Evolutionary conservation across 2,113 vertebrate genomes (phyloP).

Genomic region (Phycodurus eques): DNA sequence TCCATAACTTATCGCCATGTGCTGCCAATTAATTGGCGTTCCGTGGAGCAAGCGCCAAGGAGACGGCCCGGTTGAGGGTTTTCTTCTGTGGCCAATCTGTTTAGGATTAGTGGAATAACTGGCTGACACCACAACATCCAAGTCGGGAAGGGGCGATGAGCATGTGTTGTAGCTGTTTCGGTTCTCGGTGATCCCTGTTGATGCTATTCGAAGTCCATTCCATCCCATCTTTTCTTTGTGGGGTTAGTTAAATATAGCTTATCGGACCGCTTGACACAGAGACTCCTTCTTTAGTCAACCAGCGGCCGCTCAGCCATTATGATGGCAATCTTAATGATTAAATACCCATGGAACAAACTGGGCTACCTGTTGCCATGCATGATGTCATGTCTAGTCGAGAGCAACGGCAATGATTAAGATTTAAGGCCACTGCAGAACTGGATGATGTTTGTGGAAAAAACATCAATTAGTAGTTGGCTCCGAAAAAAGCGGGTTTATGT

Average conservation of each 20-base stretch:
- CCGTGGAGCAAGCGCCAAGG: constrained; percentile 66
- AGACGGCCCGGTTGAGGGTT: constrained; percentile 72
- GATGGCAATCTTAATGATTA: constrained; percentile 65
- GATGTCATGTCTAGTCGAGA: constrained; percentile 72
- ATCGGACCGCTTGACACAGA: constrained; percentile 57
- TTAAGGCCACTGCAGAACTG: constrained; percentile 52
- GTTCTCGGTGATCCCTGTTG: constrained; percentile 39
- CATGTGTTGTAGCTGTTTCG: constrained; percentile 52
- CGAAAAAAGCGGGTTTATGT: constrained; percentile 34
- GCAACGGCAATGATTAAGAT: constrained; percentile 60
- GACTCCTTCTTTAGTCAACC: constrained; percentile 50
- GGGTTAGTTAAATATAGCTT: constrained; percentile 37
- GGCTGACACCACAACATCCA: constrained; percentile 69
- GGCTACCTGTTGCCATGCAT: constrained; percentile 66
- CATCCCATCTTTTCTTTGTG: constrained; percentile 23
- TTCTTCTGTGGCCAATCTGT: constrained; percentile 76
- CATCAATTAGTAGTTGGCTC: constrained; percentile 64
- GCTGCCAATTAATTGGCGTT: constrained; percentile 73
- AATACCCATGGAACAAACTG: constrained; percentile 60
- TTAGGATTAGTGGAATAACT: constrained; percentile 76
- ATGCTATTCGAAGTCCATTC: constrained; percentile 32
- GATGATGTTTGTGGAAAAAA: constrained; percentile 64
- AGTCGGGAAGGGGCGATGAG: constrained; percentile 43
- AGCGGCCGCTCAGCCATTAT: constrained; percentile 52
- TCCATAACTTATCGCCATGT: constrained; percentile 77